Conservation (phyloP, 2,888 invertebrate species). For the Synergus japonicus region DNA sequence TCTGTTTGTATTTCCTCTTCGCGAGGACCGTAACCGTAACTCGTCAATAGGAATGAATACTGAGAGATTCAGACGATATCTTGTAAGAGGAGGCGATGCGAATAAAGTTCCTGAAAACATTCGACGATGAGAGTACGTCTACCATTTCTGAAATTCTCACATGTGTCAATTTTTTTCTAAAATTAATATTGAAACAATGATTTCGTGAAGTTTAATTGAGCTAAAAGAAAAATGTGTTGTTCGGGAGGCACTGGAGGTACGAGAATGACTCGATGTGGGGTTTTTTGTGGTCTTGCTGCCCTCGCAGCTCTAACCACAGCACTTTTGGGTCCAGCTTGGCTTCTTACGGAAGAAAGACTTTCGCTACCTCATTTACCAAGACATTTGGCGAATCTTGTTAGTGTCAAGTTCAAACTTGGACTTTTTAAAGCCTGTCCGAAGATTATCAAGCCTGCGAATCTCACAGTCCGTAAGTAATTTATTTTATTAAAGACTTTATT, state of each 20-base stretch:
- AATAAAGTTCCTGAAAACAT: background rate
- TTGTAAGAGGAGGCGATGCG: constrained; percentile 36
- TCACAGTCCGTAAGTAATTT: constrained; percentile 69
- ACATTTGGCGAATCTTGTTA: constrained; percentile 65
- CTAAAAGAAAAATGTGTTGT: constrained; percentile 70
- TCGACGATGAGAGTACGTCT: background rate
- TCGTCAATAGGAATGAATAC: constrained; percentile 11
- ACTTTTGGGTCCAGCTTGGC: constrained; percentile 74
- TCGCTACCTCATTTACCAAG: constrained; percentile 66
- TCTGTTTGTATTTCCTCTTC: background rate
- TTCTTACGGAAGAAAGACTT: constrained; percentile 74
- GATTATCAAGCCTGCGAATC: constrained; percentile 72
- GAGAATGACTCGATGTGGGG: constrained; percentile 73
- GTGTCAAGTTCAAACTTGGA: constrained; percentile 73
- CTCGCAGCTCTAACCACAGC: constrained; percentile 73
- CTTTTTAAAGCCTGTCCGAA: constrained; percentile 73
- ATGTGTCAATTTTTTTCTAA: background rate
- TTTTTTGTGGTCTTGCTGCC: constrained; percentile 74
- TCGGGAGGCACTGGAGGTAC: constrained; percentile 68
- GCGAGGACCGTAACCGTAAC: background rate
- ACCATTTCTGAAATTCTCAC: too few species aligned
- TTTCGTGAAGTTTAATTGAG: constrained; percentile 3
- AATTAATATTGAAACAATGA: background rate
- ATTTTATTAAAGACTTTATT: background rate
- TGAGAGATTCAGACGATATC: background rate